Evolutionary conservation across 1,140 invertebrate genomes (phyloP).

Genomic region (Coelopa frigida): DNA sequence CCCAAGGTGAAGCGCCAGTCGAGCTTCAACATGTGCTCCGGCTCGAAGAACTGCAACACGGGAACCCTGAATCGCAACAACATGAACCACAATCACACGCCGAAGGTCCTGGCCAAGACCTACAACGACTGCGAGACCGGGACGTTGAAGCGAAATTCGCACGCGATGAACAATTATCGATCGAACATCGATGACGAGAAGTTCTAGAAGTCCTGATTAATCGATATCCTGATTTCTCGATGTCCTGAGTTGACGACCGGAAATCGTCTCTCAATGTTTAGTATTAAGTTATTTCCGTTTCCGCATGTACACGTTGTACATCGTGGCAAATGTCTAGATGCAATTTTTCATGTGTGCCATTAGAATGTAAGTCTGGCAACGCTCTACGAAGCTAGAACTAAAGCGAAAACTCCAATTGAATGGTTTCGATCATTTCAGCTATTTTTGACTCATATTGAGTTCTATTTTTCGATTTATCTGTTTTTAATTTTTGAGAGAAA

Average conservation of each 20-base stretch:
- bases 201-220: conserved; percentile 25
- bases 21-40: conserved; percentile 50
- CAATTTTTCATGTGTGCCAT: conserved; percentile 8
- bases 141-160: conserved; percentile 70
- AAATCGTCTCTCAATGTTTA: no score
- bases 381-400: not conserved
- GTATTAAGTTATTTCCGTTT: no score
- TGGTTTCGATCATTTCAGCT: not conserved
- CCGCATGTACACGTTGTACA: not conserved
- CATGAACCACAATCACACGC: conserved; percentile 55
- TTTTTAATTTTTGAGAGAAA: not conserved
- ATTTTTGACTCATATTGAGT: conserved; percentile 11
- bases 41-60: conserved; percentile 47
- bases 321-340: not conserved
- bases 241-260: no score
- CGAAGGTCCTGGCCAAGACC: conserved; percentile 53
- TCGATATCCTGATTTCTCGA: not conserved
- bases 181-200: conserved; percentile 41
- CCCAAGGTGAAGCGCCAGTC: conserved; percentile 52
- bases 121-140: conserved; percentile 68
- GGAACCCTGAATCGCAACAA: conserved; percentile 56
- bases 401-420: not conserved
- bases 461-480: not conserved
- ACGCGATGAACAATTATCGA: conserved; percentile 49
- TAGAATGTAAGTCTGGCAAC: conserved; percentile 7